A percentile compares a stretch with the other conserved stretches of the same genome.
These are phyloP conservation scores for Orius laevigatus DNA, from an alignment of 1,140 invertebrate genomes.

Conservation along the genomic window DNA sequence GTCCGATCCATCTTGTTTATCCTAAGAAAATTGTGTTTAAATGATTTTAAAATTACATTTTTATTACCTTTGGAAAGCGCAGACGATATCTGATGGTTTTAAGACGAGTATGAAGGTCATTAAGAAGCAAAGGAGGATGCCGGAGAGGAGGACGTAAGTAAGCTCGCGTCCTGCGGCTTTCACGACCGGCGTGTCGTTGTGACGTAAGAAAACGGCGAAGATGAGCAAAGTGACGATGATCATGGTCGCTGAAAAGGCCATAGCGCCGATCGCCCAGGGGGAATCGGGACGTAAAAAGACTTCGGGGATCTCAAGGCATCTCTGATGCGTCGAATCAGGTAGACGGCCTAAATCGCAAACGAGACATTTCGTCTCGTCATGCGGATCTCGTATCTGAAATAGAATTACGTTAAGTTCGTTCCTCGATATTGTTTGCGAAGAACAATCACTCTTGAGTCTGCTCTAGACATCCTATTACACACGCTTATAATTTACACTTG, in stretches of 20 bases:
- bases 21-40: neutral
- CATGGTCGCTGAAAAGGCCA: conserved; percentile 59
- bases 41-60: conserved; percentile 6
- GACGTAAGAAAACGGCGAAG: conserved; percentile 41
- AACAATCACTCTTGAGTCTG: too few relatives aligned
- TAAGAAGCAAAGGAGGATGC: conserved; percentile 69
- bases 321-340: conserved; percentile 54
- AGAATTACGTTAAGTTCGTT: neutral
- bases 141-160: conserved; percentile 70
- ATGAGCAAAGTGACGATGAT: conserved; percentile 49
- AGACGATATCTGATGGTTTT: conserved; percentile 55
- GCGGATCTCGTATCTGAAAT: conserved; percentile 12
- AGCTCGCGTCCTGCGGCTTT: conserved; percentile 77
- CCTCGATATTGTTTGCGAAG: too few relatives aligned
- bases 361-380: conserved; percentile 55
- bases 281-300: conserved; percentile 63
- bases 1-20: neutral
- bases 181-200: conserved; percentile 75
- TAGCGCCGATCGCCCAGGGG: conserved; percentile 79
- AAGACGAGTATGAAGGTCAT: conserved; percentile 63
- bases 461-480: too few relatives aligned
- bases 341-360: conserved; percentile 64
- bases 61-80: conserved; percentile 53
- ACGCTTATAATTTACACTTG: too few relatives aligned
- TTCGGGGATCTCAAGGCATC: conserved; percentile 65